Evolutionary conservation across 2,888 invertebrate genomes (phyloP).

Genomic region (Lasioglossum oenotherae): DNA sequence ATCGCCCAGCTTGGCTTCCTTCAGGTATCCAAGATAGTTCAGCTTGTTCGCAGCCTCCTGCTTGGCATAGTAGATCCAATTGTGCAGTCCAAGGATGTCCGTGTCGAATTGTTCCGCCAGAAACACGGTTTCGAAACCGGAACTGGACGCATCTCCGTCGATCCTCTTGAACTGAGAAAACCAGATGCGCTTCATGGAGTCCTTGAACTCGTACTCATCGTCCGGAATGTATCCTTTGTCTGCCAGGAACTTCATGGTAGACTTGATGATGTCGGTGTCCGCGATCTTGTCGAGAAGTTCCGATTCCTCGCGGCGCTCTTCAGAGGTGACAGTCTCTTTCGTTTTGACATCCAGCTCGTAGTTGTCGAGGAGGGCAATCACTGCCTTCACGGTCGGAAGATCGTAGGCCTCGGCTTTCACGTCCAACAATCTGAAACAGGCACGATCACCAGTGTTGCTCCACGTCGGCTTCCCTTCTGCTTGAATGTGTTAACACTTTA

Average conservation of each 20-base stretch:
- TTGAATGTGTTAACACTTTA: not conserved
- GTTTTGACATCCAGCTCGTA: constrained; percentile 90
- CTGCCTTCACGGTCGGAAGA: constrained; percentile 90
- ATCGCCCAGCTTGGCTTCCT: constrained; percentile 88
- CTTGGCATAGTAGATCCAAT: constrained; percentile 94
- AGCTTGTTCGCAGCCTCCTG: constrained; percentile 90
- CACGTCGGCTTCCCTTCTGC: not conserved
- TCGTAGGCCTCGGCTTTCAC: constrained; percentile 88
- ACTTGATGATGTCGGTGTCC: constrained; percentile 90
- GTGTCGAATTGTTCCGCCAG: constrained; percentile 92
- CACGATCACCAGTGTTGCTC: not conserved
- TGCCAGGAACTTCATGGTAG: constrained; percentile 88
- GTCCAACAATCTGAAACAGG: constrained; percentile 87
- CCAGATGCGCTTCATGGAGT: constrained; percentile 90
- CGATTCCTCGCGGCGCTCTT: constrained; percentile 92
- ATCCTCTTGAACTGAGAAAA: constrained; percentile 93
- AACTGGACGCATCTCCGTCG: constrained; percentile 92
- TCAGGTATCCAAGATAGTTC: constrained; percentile 94
- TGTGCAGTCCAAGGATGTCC: constrained; percentile 92
- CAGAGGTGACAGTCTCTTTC: constrained; percentile 90
- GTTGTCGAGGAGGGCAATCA: constrained; percentile 91
- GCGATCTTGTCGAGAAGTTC: constrained; percentile 92
- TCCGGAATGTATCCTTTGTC: constrained; percentile 85
- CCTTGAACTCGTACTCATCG: constrained; percentile 87
- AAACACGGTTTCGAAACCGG: constrained; percentile 97